A percentile compares a stretch with the other conserved stretches of the same genome.
phyloP scores from a whole-genome alignment of 2,113 vertebrate species.

The Nycticorax nycticorax region DNA sequence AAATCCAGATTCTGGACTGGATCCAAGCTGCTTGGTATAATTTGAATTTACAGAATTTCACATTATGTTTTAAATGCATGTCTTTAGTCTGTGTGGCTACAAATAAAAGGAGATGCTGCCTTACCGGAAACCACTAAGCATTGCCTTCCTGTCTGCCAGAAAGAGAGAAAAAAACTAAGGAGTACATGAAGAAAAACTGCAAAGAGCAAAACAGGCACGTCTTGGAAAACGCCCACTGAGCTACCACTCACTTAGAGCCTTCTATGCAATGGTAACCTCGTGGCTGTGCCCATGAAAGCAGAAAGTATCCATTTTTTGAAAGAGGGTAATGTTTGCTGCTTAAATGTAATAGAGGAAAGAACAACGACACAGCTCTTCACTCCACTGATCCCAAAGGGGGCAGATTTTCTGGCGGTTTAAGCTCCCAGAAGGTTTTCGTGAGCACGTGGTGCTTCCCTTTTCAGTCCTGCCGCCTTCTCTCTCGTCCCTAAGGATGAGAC shows the following conservation, averaged over 20 bases:
- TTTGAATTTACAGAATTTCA: constrained; percentile 38
- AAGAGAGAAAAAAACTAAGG: background rate
- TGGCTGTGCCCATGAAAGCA: background rate
- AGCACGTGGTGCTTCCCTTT: background rate
- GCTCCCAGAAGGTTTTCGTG: background rate
- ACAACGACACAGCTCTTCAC: rapidly evolving
- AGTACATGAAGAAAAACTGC: background rate
- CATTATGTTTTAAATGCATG: background rate
- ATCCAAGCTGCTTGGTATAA: constrained; percentile 17
- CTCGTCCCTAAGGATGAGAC: background rate
- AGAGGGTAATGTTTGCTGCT: background rate
- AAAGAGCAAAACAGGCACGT: background rate
- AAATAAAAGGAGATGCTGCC: background rate
- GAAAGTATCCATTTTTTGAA: background rate
- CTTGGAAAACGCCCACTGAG: background rate
- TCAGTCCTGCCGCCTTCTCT: background rate
- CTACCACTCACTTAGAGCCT: background rate
- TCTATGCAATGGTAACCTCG: background rate
- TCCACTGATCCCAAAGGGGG: background rate
- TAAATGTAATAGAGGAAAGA: background rate
- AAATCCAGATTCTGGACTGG: constrained; percentile 15
- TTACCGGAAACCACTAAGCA: background rate
- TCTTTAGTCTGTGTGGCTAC: background rate
- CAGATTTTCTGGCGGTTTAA: background rate
- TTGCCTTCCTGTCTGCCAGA: background rate